Percentiles rank a stretch among this genome's conserved stretches.
Conservation (phyloP, 1,140 invertebrate genomes). For the Philotrypesis tridentata region DNA sequence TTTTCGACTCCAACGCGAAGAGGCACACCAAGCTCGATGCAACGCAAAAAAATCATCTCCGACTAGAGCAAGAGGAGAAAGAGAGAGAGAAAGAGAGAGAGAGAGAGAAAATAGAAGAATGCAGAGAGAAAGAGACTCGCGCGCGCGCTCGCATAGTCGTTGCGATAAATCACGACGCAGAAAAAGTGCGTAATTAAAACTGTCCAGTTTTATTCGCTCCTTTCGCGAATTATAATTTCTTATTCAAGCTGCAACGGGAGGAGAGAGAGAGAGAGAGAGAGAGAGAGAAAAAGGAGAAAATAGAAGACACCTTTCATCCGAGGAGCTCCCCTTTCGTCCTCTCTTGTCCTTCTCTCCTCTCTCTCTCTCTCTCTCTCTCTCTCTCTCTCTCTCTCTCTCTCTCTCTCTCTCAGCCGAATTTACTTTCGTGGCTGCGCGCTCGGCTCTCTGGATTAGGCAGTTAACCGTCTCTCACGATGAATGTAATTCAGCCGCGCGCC, state of each 20-base stretch:
- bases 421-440: neutral
- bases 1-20: too few relatives aligned
- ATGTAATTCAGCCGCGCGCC: neutral
- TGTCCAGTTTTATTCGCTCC: neutral
- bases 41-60: neutral
- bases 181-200: neutral
- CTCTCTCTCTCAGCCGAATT: neutral
- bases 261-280: neutral
- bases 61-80: neutral
- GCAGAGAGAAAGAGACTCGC: neutral
- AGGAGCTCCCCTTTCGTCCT: neutral
- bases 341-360: neutral
- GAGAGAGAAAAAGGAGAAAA: neutral
- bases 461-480: neutral
- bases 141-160: neutral
- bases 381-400: too few relatives aligned
- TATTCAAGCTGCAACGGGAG: neutral
- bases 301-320: neutral
- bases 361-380: neutral
- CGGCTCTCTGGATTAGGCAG: neutral
- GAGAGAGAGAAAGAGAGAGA: neutral
- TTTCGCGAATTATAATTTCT: neutral
- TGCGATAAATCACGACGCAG: neutral
- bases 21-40: neutral
- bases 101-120: neutral